phyloP scores from a whole-genome alignment of 1,140 invertebrate species.

The Microplitis mediator region DNA sequence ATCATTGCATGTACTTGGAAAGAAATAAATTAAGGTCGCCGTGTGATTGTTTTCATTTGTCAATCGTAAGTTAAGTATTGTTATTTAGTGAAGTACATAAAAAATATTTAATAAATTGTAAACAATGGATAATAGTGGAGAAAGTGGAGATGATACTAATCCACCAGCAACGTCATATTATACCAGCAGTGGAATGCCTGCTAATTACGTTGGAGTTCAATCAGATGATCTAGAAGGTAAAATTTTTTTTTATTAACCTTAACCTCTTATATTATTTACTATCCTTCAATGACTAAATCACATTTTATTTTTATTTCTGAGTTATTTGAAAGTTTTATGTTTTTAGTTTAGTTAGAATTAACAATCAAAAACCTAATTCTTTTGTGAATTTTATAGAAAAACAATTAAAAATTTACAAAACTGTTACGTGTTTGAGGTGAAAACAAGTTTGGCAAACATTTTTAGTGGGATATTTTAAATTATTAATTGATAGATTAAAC shows the following conservation, averaged over 20 bases:
- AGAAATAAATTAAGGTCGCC: no score
- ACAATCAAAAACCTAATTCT: no score
- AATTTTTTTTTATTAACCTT: neutral
- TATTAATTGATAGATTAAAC: no score
- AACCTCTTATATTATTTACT: no score
- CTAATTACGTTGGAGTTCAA: slow-evolving; percentile 57
- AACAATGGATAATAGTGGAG: slow-evolving; percentile 63
- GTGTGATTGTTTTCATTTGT: neutral
- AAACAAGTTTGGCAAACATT: no score
- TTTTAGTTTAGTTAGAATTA: no score
- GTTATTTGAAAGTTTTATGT: no score
- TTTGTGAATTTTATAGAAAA: slow-evolving; percentile 1
- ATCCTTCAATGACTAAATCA: no score
- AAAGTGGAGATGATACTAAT: slow-evolving; percentile 62
- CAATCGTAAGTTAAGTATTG: neutral
- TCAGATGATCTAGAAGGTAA: slow-evolving; percentile 63
- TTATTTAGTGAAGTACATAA: neutral
- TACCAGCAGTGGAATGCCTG: slow-evolving; percentile 49
- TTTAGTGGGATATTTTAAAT: no score
- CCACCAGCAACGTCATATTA: slow-evolving; percentile 53
- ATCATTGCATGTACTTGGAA: no score
- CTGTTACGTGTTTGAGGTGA: no score
- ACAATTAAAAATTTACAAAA: neutral
- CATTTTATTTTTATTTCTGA: no score
- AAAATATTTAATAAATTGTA: neutral